A percentile compares a stretch with the other conserved stretches of the same genome.
Evolutionary conservation across 2,888 invertebrate genomes (phyloP).

Genomic region (Leucophenga montana): DNA sequence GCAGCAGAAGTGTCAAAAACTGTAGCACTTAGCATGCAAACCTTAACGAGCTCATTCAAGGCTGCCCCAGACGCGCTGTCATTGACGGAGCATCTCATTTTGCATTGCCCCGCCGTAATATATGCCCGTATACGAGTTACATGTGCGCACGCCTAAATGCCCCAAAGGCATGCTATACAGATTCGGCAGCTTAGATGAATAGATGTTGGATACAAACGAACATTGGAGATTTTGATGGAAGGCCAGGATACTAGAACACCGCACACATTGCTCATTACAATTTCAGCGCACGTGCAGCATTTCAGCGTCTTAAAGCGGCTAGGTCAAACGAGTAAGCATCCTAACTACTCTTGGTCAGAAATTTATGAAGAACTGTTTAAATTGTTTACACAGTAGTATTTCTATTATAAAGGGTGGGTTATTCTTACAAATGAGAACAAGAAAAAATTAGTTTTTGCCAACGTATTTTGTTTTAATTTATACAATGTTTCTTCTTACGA

Average conservation of each 20-base stretch:
- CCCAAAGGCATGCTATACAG: slow-evolving; percentile 14
- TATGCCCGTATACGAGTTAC: not conserved
- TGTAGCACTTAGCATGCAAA: slow-evolving; percentile 22
- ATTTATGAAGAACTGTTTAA: too few species aligned
- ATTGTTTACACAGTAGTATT: too few species aligned
- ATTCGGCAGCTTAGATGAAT: too few species aligned
- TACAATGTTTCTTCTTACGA: too few species aligned
- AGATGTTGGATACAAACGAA: not conserved
- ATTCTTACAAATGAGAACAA: too few species aligned
- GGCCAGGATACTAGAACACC: not conserved
- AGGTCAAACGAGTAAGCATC: too few species aligned
- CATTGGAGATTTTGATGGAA: not conserved
- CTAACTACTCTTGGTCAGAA: too few species aligned
- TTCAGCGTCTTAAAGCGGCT: slow-evolving; percentile 54
- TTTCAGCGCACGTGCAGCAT: slow-evolving; percentile 61
- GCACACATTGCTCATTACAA: slow-evolving; percentile 54
- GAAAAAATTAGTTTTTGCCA: too few species aligned
- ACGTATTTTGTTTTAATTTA: too few species aligned
- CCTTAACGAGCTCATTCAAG: slow-evolving; percentile 22
- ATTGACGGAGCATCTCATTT: too few species aligned
- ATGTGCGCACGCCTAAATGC: not conserved
- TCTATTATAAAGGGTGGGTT: too few species aligned
- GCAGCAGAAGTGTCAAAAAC: slow-evolving; percentile 20
- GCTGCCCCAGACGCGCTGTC: slow-evolving; percentile 1
- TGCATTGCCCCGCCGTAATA: too few species aligned